Evolutionary conservation across 2,888 invertebrate species (phyloP).

Genomic region (Parochlus steinenii): DNA sequence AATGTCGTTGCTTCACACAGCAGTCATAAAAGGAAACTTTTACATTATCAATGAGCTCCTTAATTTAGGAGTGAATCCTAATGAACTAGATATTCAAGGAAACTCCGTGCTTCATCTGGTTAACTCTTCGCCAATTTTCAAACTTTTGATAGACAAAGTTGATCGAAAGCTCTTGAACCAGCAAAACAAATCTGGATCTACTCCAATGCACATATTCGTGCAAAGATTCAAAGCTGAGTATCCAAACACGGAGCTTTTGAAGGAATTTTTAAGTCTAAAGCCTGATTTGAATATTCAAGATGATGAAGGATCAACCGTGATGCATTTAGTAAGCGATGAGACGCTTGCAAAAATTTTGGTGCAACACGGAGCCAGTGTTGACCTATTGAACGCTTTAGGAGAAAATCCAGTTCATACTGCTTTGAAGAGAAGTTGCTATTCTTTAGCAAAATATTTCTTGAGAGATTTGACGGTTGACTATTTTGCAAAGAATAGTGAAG

Average conservation of each 20-base stretch:
- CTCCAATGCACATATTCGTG: constrained; percentile 1
- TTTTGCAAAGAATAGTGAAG: constrained; percentile 1
- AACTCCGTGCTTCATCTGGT: neutral
- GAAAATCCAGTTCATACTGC: constrained; percentile 4
- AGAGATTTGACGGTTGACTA: neutral
- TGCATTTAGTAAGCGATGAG: no score
- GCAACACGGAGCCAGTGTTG: neutral
- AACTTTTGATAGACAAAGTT: neutral
- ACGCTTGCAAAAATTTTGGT: neutral
- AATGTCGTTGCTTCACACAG: neutral
- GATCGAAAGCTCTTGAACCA: neutral
- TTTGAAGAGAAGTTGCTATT: neutral
- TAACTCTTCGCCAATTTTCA: neutral
- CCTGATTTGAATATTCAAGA: constrained; percentile 1
- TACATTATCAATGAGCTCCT: neutral
- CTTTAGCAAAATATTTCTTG: neutral
- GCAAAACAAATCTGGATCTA: neutral
- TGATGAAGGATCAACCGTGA: no score
- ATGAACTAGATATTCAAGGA: neutral
- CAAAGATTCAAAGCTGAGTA: neutral
- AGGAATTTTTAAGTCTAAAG: constrained; percentile 1
- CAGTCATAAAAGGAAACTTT: neutral
- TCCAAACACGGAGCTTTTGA: neutral
- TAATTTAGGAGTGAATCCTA: constrained; percentile 3
- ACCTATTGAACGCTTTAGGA: neutral